phyloP scores from a whole-genome alignment of 2,797 vertebrate genomes.

The Enteromius viviparus region DNA sequence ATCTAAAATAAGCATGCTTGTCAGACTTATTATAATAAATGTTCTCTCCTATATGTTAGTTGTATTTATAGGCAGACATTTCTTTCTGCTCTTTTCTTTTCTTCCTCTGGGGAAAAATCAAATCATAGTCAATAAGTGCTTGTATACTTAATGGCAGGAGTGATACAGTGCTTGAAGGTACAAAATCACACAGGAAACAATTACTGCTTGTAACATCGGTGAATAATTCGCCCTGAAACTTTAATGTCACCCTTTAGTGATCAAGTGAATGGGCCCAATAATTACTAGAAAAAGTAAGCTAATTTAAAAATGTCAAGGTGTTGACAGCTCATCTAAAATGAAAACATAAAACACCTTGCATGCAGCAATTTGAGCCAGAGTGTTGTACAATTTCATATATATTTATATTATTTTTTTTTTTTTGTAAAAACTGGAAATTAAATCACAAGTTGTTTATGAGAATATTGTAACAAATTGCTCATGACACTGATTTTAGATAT shows the following conservation, averaged over 20 bases:
- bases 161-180: conserved; percentile 48
- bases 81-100: conserved; percentile 30
- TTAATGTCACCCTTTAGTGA: conserved; percentile 51
- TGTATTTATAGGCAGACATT: conserved; percentile 23
- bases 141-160: conserved; percentile 49
- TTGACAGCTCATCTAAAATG: conserved; percentile 37
- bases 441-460: conserved; percentile 3
- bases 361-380: not conserved
- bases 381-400: conserved; percentile 7
- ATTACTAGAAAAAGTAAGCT: conserved; percentile 50
- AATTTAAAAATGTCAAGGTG: conserved; percentile 46
- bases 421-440: not conserved
- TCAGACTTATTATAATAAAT: conserved; percentile 18
- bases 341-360: conserved; percentile 27
- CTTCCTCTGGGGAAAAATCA: conserved; percentile 45
- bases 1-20: conserved; percentile 9
- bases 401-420: not conserved
- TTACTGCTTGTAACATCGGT: conserved; percentile 47
- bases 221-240: conserved; percentile 49
- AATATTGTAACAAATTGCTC: not conserved
- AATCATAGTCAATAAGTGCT: conserved; percentile 53
- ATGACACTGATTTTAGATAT: not conserved
- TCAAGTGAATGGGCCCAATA: conserved; percentile 49
- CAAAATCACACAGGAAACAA: conserved; percentile 50
- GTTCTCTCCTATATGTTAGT: conserved; percentile 1